Evolutionary conservation across 2,888 invertebrate genomes (phyloP).

Genomic region (Mechanitis messenoides): DNA sequence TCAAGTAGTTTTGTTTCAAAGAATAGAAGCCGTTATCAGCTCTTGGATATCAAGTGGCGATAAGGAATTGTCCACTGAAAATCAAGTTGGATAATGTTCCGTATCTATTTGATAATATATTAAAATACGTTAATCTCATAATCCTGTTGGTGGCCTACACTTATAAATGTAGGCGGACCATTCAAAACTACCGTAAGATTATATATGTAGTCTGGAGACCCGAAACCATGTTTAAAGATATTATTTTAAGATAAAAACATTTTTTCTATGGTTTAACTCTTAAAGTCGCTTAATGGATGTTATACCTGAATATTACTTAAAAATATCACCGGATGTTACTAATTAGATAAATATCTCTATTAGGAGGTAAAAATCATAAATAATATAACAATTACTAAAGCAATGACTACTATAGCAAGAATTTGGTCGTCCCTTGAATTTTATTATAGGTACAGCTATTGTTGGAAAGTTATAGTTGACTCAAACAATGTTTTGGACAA

Average conservation of each 20-base stretch:
- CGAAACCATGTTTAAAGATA: no score
- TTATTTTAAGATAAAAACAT: no score
- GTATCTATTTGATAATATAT: constrained; percentile 3
- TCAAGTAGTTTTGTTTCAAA: constrained; percentile 12
- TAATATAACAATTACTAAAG: not conserved
- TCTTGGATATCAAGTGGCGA: constrained; percentile 22
- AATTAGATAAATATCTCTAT: constrained; percentile 11
- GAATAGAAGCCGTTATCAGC: constrained; percentile 23
- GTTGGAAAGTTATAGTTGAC: constrained; percentile 17
- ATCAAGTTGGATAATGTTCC: constrained; percentile 26
- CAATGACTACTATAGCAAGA: no score
- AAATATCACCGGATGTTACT: constrained; percentile 19
- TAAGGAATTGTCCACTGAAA: constrained; percentile 31
- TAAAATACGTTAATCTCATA: no score
- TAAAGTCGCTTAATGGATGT: not conserved
- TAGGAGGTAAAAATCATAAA: constrained; percentile 11
- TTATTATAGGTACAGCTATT: constrained; percentile 13
- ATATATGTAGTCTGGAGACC: no score
- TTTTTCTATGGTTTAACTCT: no score
- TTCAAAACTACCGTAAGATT: no score
- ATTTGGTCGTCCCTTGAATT: not conserved
- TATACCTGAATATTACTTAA: not conserved
- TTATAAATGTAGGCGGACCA: constrained; percentile 23
- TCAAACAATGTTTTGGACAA: constrained; percentile 3
- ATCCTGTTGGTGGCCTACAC: not conserved